These are phyloP conservation scores for Onychorhynchus coronatus DNA, from an alignment of 2,113 vertebrate species.

Conservation along the genomic window DNA sequence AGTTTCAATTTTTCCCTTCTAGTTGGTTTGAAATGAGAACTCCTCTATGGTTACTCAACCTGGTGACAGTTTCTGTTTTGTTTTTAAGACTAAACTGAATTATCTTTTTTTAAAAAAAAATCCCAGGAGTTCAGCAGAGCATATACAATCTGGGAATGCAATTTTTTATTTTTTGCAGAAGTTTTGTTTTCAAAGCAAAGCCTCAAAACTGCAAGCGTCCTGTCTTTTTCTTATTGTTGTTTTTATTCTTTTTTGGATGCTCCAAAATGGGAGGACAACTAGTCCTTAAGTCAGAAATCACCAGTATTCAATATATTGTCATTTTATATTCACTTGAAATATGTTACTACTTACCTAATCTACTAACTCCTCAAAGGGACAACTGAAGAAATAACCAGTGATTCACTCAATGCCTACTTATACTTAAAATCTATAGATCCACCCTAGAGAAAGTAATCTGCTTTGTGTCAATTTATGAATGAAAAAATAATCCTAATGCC, in stretches of 20 bases:
- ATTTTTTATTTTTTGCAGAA: neutral
- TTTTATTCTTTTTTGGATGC: neutral
- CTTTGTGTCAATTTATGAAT: neutral
- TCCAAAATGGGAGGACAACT: neutral
- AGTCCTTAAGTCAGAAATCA: neutral
- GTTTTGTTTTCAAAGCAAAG: neutral
- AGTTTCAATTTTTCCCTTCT: neutral
- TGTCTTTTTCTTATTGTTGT: neutral
- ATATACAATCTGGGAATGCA: neutral
- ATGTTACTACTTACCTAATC: neutral
- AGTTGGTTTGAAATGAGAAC: neutral
- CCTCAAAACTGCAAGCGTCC: rapidly evolving
- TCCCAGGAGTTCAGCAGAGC: neutral
- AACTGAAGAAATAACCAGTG: neutral
- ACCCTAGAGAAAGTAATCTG: neutral
- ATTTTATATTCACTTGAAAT: neutral
- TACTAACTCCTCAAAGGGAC: neutral
- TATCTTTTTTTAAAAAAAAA: neutral
- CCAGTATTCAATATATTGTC: neutral
- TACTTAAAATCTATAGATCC: neutral
- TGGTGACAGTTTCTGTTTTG: neutral
- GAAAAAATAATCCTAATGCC: neutral
- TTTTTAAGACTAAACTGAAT: neutral
- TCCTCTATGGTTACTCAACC: neutral
- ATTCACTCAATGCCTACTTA: neutral